Evolutionary conservation across 37 sponge, comb jelly and placozoan species (phyloP).

Genomic region (Amphimedon queenslandica): DNA sequence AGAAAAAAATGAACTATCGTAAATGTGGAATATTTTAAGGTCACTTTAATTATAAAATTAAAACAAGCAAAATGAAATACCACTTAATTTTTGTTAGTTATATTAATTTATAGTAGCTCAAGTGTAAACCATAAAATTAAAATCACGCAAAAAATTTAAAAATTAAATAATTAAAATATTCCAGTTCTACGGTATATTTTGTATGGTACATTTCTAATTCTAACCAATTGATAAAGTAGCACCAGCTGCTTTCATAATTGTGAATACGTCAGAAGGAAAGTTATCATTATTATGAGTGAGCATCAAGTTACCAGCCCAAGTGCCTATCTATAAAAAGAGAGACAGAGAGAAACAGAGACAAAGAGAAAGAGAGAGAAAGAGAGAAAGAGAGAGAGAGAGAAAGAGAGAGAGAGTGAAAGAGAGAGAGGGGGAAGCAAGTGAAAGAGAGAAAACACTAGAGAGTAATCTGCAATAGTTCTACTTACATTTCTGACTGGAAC

Average conservation of each 20-base stretch:
- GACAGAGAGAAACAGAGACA: no score
- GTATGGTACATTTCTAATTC: not conserved
- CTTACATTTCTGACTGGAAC: constrained; percentile 60
- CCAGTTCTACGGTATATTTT: not conserved
- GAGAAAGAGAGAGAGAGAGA: not conserved
- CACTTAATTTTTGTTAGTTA: no score
- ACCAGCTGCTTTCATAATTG: constrained; percentile 55
- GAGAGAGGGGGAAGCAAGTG: not conserved
- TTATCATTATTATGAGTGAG: constrained; percentile 52
- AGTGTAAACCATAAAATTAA: no score
- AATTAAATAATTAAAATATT: not conserved
- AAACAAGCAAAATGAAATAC: no score
- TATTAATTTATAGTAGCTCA: no score
- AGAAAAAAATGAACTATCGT: no score
- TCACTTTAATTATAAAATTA: no score
- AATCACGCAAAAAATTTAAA: not conserved
- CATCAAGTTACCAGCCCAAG: constrained; percentile 74
- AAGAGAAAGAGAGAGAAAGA: constrained; percentile 1
- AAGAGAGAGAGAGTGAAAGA: not conserved
- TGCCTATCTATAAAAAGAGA: constrained; percentile 23
- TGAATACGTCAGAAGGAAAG: constrained; percentile 80
- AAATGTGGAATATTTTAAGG: no score
- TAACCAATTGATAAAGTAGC: constrained; percentile 55
- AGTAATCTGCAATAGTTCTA: not conserved
- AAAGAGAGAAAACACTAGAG: not conserved